These are phyloP conservation scores for Notiomystis cincta DNA, from an alignment of 2,113 vertebrate genomes.

Conservation along the genomic window DNA sequence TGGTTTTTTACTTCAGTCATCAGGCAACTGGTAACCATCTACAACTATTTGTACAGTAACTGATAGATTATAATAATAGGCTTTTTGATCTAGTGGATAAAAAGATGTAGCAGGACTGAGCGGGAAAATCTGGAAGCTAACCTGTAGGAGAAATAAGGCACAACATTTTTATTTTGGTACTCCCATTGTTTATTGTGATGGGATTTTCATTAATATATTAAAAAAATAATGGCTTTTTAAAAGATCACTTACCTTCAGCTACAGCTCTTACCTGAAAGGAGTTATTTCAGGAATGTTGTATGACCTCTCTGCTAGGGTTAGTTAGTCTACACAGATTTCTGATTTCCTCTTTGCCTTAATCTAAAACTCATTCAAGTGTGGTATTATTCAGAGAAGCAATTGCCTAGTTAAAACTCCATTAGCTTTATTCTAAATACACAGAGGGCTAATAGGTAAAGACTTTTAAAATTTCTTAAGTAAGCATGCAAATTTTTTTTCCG, in stretches of 20 bases:
- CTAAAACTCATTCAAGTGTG: background rate
- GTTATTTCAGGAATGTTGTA: background rate
- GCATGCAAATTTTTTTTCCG: rapidly evolving
- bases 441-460: background rate
- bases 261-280: background rate
- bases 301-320: background rate
- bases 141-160: background rate
- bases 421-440: background rate
- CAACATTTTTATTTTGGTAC: background rate
- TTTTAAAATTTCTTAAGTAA: background rate
- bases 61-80: background rate
- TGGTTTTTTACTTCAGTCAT: background rate
- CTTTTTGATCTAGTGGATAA: background rate
- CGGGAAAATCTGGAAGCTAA: background rate
- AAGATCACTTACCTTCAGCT: background rate
- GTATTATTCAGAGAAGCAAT: background rate
- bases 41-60: background rate
- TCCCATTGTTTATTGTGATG: background rate
- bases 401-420: background rate
- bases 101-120: background rate
- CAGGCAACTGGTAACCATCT: background rate
- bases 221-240: background rate
- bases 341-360: background rate
- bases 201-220: background rate
- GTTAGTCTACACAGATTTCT: background rate